These are phyloP conservation scores for Rhopalosiphum padi DNA, from an alignment of 1,140 invertebrate species.

Conservation along the genomic window DNA sequence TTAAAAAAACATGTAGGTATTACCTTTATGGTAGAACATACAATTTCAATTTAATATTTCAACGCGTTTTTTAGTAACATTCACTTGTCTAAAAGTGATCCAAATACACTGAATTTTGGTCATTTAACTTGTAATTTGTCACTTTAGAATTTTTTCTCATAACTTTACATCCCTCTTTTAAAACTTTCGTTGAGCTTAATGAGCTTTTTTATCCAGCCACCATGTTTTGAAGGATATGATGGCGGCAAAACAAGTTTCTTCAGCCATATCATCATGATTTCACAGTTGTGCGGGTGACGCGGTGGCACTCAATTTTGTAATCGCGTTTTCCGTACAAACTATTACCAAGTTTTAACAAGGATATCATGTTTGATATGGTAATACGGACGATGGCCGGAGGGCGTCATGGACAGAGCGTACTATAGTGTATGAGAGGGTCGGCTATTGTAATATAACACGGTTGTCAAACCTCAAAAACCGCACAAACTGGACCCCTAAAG, in stretches of 20 bases:
- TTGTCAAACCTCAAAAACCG: constrained; percentile 51
- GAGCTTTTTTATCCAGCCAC: constrained; percentile 30
- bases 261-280: not conserved
- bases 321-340: constrained; percentile 22
- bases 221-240: constrained; percentile 6
- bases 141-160: not conserved
- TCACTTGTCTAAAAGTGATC: not conserved
- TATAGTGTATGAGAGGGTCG: not conserved
- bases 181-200: not conserved
- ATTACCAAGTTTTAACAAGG: constrained; percentile 37
- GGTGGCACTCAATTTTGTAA: constrained; percentile 37
- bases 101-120: not conserved
- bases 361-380: constrained; percentile 46
- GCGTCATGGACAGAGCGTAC: not conserved
- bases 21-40: not conserved
- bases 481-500: constrained; percentile 28
- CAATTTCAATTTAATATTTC: not conserved
- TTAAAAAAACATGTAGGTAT: not conserved
- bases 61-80: not conserved
- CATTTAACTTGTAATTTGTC: constrained; percentile 22
- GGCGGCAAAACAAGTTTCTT: not conserved
- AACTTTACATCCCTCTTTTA: not conserved
- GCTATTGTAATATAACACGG: constrained; percentile 43
- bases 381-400: constrained; percentile 27
- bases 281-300: not conserved